Evolutionary conservation across 2,888 invertebrate genomes (phyloP), one percentile per base, ranked within the genome.

Genomic region (Dendrolimus pini): DNA sequence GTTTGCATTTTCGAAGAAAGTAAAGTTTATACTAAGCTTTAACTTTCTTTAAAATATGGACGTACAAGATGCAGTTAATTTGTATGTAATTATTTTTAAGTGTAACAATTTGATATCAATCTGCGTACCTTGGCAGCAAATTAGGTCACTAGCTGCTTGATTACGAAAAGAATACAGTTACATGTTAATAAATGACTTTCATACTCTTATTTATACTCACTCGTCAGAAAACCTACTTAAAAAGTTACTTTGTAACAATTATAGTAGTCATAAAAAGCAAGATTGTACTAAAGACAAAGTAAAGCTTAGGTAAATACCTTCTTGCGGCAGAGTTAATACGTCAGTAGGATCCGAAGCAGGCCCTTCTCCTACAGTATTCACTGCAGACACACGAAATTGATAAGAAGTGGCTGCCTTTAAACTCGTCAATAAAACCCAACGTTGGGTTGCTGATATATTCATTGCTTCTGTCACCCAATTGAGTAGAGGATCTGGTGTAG

Each of bases 361-460:
- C 3, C 99, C 99, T 78, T 98, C 97, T 0, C 99, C 99, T 1
- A 99, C 98, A 56, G 96, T 95, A 84, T 99, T 99, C 10, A 98
- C 96, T 12, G 99, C 98, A 63, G 96, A 96, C n/a, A 99, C 96
- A 62, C 99, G 93, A 85, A 99, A 99, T 82, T 98, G 98, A 83
- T 99, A 99, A 0, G 96, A 95, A 0, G 97, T 96, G 0, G 99
- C 98, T 0, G 99, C 99, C 83, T 97, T 97, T 55, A 99, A 90
- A 75, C 96, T 96, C 54, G 94, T 95, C 56, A 99, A 89, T 52
- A 97, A 82, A 10, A 96, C 93, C 94, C 95, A 96, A 55, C 96
- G 93, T 66, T 94, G 94, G 57, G 92, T 92, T 6, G 96, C 93
- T 0, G 97, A 96, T 1, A 98, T 96, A 75, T 98, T 98, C 74